Evolutionary conservation across 2,888 invertebrate species (phyloP), one percentile per base, ranked within the genome.

Genomic region (Hydropsyche betteni): DNA sequence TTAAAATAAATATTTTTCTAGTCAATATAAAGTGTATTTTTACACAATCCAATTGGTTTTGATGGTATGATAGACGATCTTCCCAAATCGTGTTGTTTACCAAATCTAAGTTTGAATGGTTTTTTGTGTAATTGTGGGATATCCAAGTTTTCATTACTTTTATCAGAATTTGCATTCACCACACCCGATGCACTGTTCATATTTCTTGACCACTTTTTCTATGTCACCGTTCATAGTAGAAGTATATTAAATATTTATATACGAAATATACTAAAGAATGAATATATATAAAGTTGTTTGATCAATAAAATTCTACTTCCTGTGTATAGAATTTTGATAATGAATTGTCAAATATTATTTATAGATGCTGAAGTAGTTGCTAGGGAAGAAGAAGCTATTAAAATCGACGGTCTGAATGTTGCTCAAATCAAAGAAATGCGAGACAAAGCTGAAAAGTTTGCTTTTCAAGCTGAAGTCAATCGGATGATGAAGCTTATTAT

Each of bases 401-500:
- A 96, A 83, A 87, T 98, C 74, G 99, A 99, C 87, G 96, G 95
- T 3, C 88, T 99, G 76, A 98, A 94, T 87, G 96, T 96, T 16
- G 94, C 97, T 16, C 96, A 99, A 86, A 88, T 97, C 84, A 95
- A 95, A 81, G 96, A 98, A 87, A 85, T 99, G 64, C 88, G 95
- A 77, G 96, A 96, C 68, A 93, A 93, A 83, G 92, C 98, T 0
- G 94, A 95, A 83, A 96, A 94, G 84, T 94, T 91, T 83, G 90
- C 91, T 36, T 99, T 98, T 89, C 96, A 99, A 88, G 98, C 99
- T 0, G 99, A 99, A 88, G 99, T 99, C 58, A 98, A 98, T 87
- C 94, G 99, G 76, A 98, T 99, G 98, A 99, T 99, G 99, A 99
- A 99, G 86, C 91, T 99, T 77, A 99, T 99, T 85, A 99, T 99